phyloP scores from a whole-genome alignment of 30 jellyfish, hydroid and myxozoan genomes.

The Aurelia sp. region DNA sequence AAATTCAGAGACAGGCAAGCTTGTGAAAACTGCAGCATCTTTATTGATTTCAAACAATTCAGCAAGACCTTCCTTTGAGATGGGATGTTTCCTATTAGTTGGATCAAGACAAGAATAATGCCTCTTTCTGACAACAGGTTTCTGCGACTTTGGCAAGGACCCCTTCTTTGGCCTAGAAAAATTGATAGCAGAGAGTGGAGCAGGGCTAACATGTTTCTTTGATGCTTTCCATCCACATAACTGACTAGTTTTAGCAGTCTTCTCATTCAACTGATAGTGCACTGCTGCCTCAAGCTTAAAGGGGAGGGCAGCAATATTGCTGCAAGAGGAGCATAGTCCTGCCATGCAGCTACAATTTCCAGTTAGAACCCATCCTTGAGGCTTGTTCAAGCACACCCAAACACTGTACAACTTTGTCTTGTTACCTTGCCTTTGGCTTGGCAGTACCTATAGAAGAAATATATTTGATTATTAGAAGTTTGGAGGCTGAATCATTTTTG shows the following conservation, averaged over 20 bases:
- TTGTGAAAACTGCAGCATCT: constrained; percentile 43
- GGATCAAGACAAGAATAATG: constrained; percentile 12
- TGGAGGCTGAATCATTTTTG: too few relatives aligned
- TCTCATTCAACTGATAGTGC: constrained; percentile 27
- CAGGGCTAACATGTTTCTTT: too few relatives aligned
- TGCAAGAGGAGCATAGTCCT: constrained; percentile 61
- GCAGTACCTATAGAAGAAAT: too few relatives aligned
- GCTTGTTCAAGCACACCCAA: too few relatives aligned
- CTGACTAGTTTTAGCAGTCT: constrained; percentile 33
- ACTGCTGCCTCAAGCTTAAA: constrained; percentile 57
- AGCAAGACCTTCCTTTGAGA: constrained; percentile 10
- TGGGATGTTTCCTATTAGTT: background rate
- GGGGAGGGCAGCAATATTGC: constrained; percentile 51
- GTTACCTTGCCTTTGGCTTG: too few relatives aligned
- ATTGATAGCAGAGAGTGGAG: too few relatives aligned
- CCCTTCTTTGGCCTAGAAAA: too few relatives aligned
- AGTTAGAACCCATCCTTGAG: background rate
- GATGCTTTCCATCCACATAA: background rate
- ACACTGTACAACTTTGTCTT: too few relatives aligned
- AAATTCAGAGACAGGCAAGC: constrained; percentile 15
- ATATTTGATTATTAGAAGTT: too few relatives aligned
- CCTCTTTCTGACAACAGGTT: constrained; percentile 6
- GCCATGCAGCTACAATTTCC: constrained; percentile 58
- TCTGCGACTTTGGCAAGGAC: constrained; percentile 22
- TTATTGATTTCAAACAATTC: constrained; percentile 1